These are phyloP conservation scores for Euplagia quadripunctaria DNA, from an alignment of 2,888 invertebrate species.

Conservation along the genomic window DNA sequence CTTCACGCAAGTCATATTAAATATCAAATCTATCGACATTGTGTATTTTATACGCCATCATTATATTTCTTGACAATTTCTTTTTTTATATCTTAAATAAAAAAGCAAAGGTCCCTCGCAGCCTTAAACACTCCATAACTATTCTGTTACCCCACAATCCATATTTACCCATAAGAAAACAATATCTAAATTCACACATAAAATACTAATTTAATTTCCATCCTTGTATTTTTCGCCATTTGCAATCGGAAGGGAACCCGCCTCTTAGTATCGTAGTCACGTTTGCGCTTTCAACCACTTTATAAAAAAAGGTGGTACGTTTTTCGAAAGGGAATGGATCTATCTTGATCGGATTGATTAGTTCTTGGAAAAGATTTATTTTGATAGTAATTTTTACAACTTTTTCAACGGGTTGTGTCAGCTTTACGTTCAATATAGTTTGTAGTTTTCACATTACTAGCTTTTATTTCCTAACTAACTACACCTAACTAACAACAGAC, in stretches of 20 bases:
- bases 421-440: background rate
- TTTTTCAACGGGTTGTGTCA: background rate
- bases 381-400: constrained; percentile 4
- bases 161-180: constrained; percentile 19
- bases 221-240: constrained; percentile 21
- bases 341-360: constrained; percentile 35
- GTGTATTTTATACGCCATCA: background rate
- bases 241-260: constrained; percentile 16
- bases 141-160: constrained; percentile 6
- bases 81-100: background rate
- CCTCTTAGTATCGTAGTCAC: constrained; percentile 33
- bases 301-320: constrained; percentile 41
- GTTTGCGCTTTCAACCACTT: constrained; percentile 41
- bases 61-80: background rate
- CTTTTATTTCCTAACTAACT: no score
- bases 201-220: constrained; percentile 25
- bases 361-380: constrained; percentile 38
- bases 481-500: no score
- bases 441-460: no score
- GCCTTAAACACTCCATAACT: constrained; percentile 1
- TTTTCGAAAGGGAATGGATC: constrained; percentile 29
- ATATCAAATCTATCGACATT: background rate
- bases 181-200: constrained; percentile 19
- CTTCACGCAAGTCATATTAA: background rate
- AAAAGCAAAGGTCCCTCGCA: background rate